A percentile compares a stretch with the other conserved stretches of the same genome.
Conservation (phyloP, 1,140 invertebrate genomes). For the Drosophila nasuta region DNA sequence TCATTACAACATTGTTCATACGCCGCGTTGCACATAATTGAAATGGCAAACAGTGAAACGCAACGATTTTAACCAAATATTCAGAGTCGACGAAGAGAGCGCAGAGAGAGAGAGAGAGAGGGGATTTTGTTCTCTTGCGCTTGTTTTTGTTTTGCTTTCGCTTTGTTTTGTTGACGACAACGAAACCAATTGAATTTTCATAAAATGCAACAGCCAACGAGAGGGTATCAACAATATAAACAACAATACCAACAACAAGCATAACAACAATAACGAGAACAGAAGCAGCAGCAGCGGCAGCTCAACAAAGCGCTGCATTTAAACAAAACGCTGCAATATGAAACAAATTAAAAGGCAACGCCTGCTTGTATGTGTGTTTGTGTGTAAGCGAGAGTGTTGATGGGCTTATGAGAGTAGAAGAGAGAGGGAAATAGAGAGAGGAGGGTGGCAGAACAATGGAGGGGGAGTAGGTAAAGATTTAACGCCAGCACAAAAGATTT, state of each 20-base stretch:
- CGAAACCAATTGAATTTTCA: slow-evolving; percentile 77
- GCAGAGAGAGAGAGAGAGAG: slow-evolving; percentile 11
- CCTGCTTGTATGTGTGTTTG: background rate
- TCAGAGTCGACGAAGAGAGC: slow-evolving; percentile 38
- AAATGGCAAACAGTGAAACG: slow-evolving; percentile 83
- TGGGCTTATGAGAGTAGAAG: slow-evolving; percentile 1
- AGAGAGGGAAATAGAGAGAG: background rate
- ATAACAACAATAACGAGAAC: slow-evolving; percentile 33
- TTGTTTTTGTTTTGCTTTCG: slow-evolving; percentile 43
- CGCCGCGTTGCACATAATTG: slow-evolving; percentile 82
- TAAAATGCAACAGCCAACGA: slow-evolving; percentile 62
- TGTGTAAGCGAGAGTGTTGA: slow-evolving; percentile 28
- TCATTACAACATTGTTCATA: slow-evolving; percentile 83
- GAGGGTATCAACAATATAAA: slow-evolving; percentile 49
- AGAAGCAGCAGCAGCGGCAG: slow-evolving; percentile 35
- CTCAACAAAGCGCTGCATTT: slow-evolving; percentile 70
- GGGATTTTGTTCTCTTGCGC: slow-evolving; percentile 2
- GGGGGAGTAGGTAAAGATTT: slow-evolving; percentile 41
- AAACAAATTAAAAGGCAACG: slow-evolving; percentile 77
- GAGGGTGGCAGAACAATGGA: background rate
- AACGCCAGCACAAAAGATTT: slow-evolving; percentile 67
- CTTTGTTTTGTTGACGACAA: slow-evolving; percentile 65
- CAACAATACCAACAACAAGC: slow-evolving; percentile 43
- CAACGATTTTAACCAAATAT: slow-evolving; percentile 79
- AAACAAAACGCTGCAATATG: slow-evolving; percentile 79